Base-by-base conservation (phyloP, 2,797 vertebrate species). In the Liparis tanakae region DNA sequence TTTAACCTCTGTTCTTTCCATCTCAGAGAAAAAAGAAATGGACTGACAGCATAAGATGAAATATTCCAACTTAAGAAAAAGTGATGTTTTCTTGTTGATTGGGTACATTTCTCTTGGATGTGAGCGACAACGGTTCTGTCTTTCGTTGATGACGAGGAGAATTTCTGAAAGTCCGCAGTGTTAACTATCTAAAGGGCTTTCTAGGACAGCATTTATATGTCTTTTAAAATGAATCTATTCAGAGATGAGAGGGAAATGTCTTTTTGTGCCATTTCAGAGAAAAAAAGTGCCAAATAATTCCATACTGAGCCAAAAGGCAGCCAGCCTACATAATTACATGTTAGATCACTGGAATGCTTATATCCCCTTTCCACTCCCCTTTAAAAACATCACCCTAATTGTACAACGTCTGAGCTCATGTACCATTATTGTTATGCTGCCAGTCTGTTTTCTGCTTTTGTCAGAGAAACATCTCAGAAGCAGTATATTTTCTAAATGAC, bases 11-110 rank as follows among this genome's bases (percentile, higher is more conserved):
- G 85, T 90, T 90, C 80, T 81, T 88, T 92, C 81, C 90, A 91
- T 92, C 74, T 84, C 77, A 87, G 83, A 61, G 50, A 55, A 87
- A 83, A 83, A 83, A 79, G 85, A 92, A 94, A 92, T 93, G 91
- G 93, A 93, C 93, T 94, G 93, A 93, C 93, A 94, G 93, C 91
- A 94, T 94, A 93, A 87, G 76, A 91, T 90, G 82, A 82, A 87
- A 88, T 86, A 78, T 83, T 85, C 80, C 79, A 83, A 79, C 66
- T 64, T 54, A 79, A 86, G 83, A 79, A 80, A 53, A 84, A 89
- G 79, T 83, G 81, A 88, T 89, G 86, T 91, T 90, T 84, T 55
- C 25, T 33, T 73, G 81, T 88, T 72, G 75, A 91, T 91, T 90
- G 89, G 89, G 87, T 86, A 78, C 70, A 79, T 82, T 78, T 88